phyloP scores from a whole-genome alignment of 2,888 invertebrate genomes.

The Odontothrips loti region DNA sequence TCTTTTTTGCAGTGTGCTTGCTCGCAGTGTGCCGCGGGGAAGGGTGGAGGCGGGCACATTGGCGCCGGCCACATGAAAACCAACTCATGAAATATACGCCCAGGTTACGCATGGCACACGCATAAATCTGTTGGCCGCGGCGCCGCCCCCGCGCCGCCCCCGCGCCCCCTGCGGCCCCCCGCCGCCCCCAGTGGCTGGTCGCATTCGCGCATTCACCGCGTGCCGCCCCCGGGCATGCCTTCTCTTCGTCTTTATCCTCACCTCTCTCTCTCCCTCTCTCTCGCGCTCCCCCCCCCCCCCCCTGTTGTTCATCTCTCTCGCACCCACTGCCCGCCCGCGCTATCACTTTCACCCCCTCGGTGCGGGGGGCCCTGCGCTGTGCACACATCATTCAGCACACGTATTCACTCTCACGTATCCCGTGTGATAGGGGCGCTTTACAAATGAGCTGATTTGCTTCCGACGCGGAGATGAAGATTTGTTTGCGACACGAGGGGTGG shows the following conservation, averaged over 20 bases:
- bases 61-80: constrained; percentile 16
- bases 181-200: neutral
- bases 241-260: neutral
- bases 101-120: constrained; percentile 21
- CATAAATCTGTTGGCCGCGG: constrained; percentile 3
- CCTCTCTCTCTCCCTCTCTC: neutral
- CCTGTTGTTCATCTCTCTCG: neutral
- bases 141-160: constrained; percentile 7
- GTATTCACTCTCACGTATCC: constrained; percentile 22
- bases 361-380: neutral
- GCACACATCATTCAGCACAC: constrained; percentile 16
- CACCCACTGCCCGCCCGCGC: neutral
- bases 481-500: constrained; percentile 13
- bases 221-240: neutral
- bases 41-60: neutral
- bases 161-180: neutral
- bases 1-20: neutral
- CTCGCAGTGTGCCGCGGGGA: neutral
- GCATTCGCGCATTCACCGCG: constrained; percentile 17
- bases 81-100: constrained; percentile 25
- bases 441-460: constrained; percentile 25
- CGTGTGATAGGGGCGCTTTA: constrained; percentile 10
- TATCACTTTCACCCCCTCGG: neutral
- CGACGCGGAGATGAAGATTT: constrained; percentile 17
- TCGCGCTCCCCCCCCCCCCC: neutral